Conservation (phyloP, 2,113 vertebrate species). For the Lepus americanus region DNA sequence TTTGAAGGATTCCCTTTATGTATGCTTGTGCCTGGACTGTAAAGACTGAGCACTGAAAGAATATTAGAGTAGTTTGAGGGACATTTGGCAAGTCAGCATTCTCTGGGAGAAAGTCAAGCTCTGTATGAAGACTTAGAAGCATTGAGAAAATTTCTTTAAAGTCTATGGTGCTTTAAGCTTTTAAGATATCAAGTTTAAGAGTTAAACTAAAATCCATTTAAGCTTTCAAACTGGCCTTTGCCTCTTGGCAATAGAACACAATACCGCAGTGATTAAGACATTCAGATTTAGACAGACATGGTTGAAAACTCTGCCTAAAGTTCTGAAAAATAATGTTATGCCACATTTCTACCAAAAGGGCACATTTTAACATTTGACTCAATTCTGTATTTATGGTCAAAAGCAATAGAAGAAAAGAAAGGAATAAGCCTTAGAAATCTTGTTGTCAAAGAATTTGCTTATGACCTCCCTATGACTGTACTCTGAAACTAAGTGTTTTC, state of each 20-base stretch:
- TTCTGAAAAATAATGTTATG: background rate
- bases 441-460: background rate
- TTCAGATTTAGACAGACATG: background rate
- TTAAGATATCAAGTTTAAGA: slow-evolving; percentile 57
- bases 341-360: background rate
- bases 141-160: slow-evolving; percentile 56
- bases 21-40: background rate
- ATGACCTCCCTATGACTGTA: background rate
- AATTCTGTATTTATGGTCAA: background rate
- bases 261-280: background rate
- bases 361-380: background rate
- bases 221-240: background rate
- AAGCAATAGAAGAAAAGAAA: background rate
- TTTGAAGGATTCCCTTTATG: background rate
- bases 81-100: background rate
- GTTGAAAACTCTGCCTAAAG: background rate
- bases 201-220: slow-evolving; percentile 5
- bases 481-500: background rate
- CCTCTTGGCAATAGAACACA: background rate
- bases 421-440: background rate
- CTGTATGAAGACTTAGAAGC: slow-evolving; percentile 1
- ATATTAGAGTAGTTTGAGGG: background rate
- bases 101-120: background rate
- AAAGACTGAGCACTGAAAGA: background rate
- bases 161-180: slow-evolving; percentile 8